These are phyloP conservation scores for Cyprinella venusta DNA, from an alignment of 2,797 vertebrate genomes.

Conservation along the genomic window DNA sequence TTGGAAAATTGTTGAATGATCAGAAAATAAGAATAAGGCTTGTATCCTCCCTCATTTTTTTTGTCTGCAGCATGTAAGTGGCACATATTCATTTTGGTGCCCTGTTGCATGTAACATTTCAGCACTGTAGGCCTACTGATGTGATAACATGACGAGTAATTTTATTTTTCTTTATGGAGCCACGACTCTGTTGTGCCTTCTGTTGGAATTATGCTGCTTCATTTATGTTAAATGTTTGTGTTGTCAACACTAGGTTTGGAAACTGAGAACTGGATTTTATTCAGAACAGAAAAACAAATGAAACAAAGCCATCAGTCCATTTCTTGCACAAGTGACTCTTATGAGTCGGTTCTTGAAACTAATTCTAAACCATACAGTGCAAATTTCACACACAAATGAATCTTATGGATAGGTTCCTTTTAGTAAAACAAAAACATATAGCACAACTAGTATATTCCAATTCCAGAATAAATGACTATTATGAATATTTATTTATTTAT, in stretches of 20 bases:
- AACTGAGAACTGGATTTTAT: not conserved
- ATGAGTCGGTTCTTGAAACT: not conserved
- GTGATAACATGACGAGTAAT: not conserved
- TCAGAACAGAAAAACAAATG: not conserved
- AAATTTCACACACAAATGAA: not conserved
- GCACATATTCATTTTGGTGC: not conserved
- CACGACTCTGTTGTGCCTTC: too few species aligned
- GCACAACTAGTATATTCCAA: not conserved
- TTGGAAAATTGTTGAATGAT: not conserved
- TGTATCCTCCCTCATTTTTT: not conserved
- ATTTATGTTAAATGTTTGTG: conserved; percentile 7
- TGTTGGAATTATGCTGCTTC: conserved; percentile 8
- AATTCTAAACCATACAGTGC: not conserved
- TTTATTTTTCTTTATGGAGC: not conserved
- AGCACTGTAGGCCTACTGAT: not conserved
- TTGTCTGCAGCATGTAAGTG: not conserved
- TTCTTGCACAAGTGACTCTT: too few species aligned
- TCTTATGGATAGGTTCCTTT: not conserved
- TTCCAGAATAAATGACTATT: not conserved
- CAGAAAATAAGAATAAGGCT: not conserved
- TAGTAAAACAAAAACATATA: too few species aligned
- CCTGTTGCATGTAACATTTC: conserved; percentile 15
- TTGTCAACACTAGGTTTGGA: not conserved
- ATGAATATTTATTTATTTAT: too few species aligned
- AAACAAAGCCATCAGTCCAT: not conserved